Evolutionary conservation across 2,113 vertebrate genomes (phyloP), one percentile per base, ranked within the genome.

Genomic region (Coracopsis vasa): DNA sequence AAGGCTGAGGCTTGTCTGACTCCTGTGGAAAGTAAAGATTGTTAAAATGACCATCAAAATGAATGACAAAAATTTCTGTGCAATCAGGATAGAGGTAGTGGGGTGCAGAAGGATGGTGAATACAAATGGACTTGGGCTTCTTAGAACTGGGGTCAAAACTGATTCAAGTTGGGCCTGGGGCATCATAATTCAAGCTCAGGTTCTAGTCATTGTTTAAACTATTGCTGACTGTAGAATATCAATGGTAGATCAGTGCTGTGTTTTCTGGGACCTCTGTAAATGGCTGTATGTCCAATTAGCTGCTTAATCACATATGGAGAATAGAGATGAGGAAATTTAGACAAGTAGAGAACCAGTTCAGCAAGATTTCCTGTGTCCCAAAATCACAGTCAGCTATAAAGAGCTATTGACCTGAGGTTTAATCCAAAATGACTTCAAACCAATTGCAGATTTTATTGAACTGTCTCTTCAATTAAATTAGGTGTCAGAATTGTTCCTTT

Each of bases 1-100:
- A 99, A 98, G 24, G 98, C 97, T 19, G 98, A 94, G 1, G 98
- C 98, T 66, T 95, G 98, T 97, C 98, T 98, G 60, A 99, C 98
- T 94, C 97, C 99, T 99, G 73, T 28, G 28, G 84, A 92, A 73
- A 74, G 27, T 92, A 74, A 16, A 96, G 21, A 89, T 28, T 58
- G 45, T 80, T 65, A 88, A 78, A 95, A 74, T 56, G 35, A 50
- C 54, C 16, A 11, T 85, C 15, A 58, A 53, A 80, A 66, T 23
- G 51, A 90, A 58, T 42, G 39, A 31, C n/a, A 66, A 69, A 78
- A 42, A 61, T 70, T 69, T 87, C 77, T 89, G 15, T 77, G 37
- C 61, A 58, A 65, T 92, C 80, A 89, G 62, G 37, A 42, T 10
- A 61, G 29, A 75, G 54, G 48, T 33, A 86, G 31, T 61, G 77